Conservation (phyloP, 2,113 vertebrate genomes). For the Passer montanus region DNA sequence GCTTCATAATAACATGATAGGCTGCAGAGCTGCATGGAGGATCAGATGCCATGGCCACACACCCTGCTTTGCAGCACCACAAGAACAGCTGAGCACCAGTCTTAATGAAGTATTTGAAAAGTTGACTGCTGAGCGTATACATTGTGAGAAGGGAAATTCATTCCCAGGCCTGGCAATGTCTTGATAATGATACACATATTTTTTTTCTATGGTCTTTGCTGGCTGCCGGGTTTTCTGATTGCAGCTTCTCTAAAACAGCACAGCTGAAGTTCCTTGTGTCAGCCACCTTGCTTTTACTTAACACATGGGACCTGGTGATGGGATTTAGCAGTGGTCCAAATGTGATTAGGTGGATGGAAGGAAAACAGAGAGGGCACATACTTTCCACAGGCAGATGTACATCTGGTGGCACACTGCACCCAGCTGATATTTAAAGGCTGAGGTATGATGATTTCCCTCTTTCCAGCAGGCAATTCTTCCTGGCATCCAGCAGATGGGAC, state of each 20-base stretch:
- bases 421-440: neutral
- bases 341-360: neutral
- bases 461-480: slow-evolving; percentile 40
- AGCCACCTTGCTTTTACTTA: neutral
- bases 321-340: neutral
- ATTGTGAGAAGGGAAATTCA: slow-evolving; percentile 43
- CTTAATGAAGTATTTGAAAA: slow-evolving; percentile 33
- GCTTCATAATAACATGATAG: neutral
- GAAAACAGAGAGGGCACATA: neutral
- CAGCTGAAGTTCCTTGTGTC: fast-evolving
- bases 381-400: neutral
- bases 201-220: neutral
- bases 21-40: neutral
- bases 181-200: neutral
- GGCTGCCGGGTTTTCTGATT: neutral
- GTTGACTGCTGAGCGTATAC: neutral
- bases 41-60: neutral
- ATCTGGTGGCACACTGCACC: neutral
- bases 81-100: neutral
- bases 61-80: neutral
- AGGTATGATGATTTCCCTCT: neutral
- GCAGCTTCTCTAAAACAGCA: neutral
- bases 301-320: neutral
- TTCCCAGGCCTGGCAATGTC: neutral
- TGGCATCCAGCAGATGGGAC: slow-evolving; percentile 79